Conservation (phyloP, 2,113 vertebrate species). For the Stigmatopora argus region DNA sequence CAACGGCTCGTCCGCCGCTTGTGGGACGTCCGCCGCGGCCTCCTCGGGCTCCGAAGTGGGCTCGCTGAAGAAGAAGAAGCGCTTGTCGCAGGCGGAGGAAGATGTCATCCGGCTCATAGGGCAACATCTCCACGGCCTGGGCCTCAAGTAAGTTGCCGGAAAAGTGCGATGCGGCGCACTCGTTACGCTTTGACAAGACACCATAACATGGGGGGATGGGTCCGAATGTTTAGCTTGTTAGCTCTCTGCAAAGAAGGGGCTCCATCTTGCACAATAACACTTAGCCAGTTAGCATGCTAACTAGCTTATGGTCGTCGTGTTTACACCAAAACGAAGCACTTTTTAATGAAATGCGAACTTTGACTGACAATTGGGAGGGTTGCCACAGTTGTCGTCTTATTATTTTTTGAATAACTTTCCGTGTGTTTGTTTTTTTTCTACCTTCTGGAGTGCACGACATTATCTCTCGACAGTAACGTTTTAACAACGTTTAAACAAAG, state of each 20-base stretch:
- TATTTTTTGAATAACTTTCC: not conserved
- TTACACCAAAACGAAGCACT: conserved; percentile 12
- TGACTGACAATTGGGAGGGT: not conserved
- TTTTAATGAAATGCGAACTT: conserved; percentile 2
- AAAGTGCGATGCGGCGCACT: conserved; percentile 34
- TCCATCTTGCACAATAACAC: conserved; percentile 76
- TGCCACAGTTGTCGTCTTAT: not conserved
- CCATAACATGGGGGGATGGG: conserved; percentile 71
- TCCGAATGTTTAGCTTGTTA: conserved; percentile 50
- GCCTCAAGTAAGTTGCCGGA: conserved; percentile 89
- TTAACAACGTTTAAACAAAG: not conserved
- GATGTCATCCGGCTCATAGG: conserved; percentile 97
- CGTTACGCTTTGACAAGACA: conserved; percentile 56
- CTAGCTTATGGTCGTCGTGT: conserved; percentile 51
- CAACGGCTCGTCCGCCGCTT: conserved; percentile 73
- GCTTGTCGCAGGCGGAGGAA: conserved; percentile 92
- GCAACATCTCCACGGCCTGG: conserved; percentile 94
- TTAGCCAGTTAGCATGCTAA: conserved; percentile 13
- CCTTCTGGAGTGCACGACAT: not conserved
- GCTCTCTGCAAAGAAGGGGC: conserved; percentile 64
- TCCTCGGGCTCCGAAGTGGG: conserved; percentile 73
- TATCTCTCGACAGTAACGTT: not conserved
- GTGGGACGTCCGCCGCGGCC: conserved; percentile 58
- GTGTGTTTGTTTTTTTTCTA: not conserved
- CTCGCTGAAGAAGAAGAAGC: conserved; percentile 90